Percentiles rank a stretch among this genome's conserved stretches.
Evolutionary conservation across 2,797 vertebrate genomes (phyloP).

Genomic region (Pseudomugil tenellus): DNA sequence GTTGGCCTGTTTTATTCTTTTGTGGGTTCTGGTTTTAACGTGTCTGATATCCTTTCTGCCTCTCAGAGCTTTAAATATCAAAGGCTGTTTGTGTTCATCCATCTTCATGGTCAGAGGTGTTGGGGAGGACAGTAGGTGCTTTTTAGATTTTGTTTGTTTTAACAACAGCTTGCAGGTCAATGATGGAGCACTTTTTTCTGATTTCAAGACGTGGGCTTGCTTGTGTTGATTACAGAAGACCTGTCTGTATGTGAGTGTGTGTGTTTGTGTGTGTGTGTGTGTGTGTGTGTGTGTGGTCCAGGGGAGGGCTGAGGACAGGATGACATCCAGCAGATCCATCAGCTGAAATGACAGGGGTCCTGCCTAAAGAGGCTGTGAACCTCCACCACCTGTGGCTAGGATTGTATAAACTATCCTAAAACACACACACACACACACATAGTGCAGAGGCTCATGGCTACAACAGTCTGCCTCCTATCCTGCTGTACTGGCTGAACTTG

Average conservation of each 20-base stretch:
- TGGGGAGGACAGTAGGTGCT: constrained; percentile 19
- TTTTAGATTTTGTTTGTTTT: constrained; percentile 40
- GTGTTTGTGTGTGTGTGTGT: constrained; percentile 53
- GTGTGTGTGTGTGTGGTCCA: constrained; percentile 69
- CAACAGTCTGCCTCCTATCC: constrained; percentile 39
- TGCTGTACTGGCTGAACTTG: constrained; percentile 36
- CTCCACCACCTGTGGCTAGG: constrained; percentile 53
- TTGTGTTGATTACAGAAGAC: constrained; percentile 38
- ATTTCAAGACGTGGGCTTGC: constrained; percentile 37
- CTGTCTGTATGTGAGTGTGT: constrained; percentile 12
- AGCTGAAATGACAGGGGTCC: constrained; percentile 67
- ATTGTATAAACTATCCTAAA: constrained; percentile 36
- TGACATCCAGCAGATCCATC: constrained; percentile 63
- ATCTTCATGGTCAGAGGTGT: constrained; percentile 25
- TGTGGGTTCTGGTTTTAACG: constrained; percentile 41
- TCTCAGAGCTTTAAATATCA: not conserved
- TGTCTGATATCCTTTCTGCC: constrained; percentile 15
- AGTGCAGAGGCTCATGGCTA: constrained; percentile 31
- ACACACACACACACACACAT: constrained; percentile 25
- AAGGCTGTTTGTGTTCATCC: constrained; percentile 18
- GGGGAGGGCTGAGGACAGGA: constrained; percentile 45
- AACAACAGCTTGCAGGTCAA: constrained; percentile 31
- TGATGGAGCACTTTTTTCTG: constrained; percentile 17
- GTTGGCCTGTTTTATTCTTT: constrained; percentile 40
- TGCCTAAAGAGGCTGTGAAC: constrained; percentile 58